Conservation (phyloP, 2,888 invertebrate genomes). For the Netelia inedita region DNA sequence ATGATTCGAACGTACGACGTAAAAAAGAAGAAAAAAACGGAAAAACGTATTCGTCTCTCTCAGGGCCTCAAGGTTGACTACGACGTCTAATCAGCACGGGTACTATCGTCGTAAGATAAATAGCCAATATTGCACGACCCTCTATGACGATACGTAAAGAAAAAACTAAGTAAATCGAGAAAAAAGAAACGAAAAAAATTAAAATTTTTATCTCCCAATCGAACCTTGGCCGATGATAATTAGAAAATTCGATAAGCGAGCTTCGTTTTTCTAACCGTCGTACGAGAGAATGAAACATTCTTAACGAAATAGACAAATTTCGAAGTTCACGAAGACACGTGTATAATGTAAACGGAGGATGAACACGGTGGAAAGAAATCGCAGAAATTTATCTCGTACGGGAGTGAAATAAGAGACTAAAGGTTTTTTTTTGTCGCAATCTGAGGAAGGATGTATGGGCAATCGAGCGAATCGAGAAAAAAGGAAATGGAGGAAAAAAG, state of each 20-base stretch:
- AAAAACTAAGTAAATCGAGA: neutral
- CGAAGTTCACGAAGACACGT: too few relatives aligned
- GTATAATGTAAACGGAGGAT: neutral
- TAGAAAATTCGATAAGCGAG: too few relatives aligned
- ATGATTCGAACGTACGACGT: neutral
- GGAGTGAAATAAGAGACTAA: neutral
- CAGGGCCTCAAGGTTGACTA: neutral
- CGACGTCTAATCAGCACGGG: neutral
- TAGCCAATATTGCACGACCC: neutral
- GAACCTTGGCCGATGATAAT: too few relatives aligned
- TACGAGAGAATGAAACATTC: too few relatives aligned
- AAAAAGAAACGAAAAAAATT: too few relatives aligned
- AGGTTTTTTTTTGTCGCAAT: neutral
- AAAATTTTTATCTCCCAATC: too few relatives aligned
- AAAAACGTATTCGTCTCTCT: neutral
- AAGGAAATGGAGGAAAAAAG: neutral
- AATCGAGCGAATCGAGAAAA: slow-evolving; percentile 36
- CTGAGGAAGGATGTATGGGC: neutral
- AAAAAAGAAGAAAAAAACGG: slow-evolving; percentile 16
- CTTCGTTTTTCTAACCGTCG: too few relatives aligned
- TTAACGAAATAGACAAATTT: too few relatives aligned
- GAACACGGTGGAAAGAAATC: neutral
- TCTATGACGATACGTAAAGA: neutral
- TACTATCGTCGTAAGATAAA: neutral
- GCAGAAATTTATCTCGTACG: neutral